Conservation (phyloP, 2,888 invertebrate species). For the Drosophila atroscutellata region DNA sequence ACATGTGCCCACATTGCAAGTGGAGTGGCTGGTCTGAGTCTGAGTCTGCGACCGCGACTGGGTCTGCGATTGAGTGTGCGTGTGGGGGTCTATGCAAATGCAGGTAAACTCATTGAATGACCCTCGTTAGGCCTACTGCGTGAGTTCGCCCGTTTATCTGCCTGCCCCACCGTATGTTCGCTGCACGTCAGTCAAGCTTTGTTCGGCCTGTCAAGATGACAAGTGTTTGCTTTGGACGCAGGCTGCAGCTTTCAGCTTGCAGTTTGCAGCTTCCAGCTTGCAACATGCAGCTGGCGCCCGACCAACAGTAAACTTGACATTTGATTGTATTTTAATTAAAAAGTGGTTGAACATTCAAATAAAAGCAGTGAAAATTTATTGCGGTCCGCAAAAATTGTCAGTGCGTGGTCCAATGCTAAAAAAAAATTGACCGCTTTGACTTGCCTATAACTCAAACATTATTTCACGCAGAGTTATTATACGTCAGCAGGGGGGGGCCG, state of each 20-base stretch:
- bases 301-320: constrained; percentile 77
- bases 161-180: constrained; percentile 21
- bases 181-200: constrained; percentile 76
- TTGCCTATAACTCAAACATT: constrained; percentile 69
- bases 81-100: constrained; percentile 74
- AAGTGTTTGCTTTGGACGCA: constrained; percentile 75
- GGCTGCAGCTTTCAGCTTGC: constrained; percentile 34
- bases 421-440: constrained; percentile 44
- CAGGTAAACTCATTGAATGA: constrained; percentile 72
- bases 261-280: constrained; percentile 21
- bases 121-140: constrained; percentile 73
- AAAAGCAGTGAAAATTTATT: constrained; percentile 67
- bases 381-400: constrained; percentile 57
- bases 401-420: constrained; percentile 65
- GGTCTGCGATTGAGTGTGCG: constrained; percentile 8
- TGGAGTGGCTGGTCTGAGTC: constrained; percentile 29
- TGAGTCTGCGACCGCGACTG: constrained; percentile 3
- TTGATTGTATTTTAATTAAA: constrained; percentile 81
- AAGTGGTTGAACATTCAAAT: constrained; percentile 58
- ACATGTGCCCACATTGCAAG: constrained; percentile 71
- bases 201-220: constrained; percentile 81
- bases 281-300: constrained; percentile 70
- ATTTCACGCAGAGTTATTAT: constrained; percentile 75
- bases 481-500: constrained; percentile 22
- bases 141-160: constrained; percentile 39